phyloP scores from a whole-genome alignment of 2,888 invertebrate species.

The Galerucella nymphaeae region DNA sequence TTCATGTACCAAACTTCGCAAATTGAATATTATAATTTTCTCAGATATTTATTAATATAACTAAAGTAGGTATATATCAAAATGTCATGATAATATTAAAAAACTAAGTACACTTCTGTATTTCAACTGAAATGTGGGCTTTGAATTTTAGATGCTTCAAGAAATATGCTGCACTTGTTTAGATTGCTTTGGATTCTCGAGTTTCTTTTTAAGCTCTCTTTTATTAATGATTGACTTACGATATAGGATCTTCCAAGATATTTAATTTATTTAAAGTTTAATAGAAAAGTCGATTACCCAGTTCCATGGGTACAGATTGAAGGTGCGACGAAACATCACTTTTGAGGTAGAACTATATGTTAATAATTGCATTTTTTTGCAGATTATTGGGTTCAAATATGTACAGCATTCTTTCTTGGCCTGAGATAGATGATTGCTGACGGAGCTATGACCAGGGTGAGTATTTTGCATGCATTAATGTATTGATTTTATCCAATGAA shows the following conservation, averaged over 20 bases:
- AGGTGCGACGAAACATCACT: no score
- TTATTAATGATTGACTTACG: conserved; percentile 18
- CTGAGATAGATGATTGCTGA: no score
- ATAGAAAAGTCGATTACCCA: no score
- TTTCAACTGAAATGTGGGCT: conserved; percentile 8
- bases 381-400: no score
- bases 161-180: conserved; percentile 21
- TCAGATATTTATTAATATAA: not conserved
- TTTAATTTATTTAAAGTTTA: not conserved
- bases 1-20: no score
- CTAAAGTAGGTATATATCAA: not conserved
- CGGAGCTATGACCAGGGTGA: no score
- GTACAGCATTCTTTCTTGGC: no score
- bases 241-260: not conserved
- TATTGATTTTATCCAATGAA: no score
- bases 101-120: not conserved
- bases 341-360: no score
- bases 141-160: conserved; percentile 22
- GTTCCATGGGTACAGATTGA: no score
- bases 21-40: not conserved
- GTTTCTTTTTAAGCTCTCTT: not conserved
- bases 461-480: no score
- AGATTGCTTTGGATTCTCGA: conserved; percentile 15
- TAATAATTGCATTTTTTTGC: no score
- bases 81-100: not conserved